Evolutionary conservation across 2,888 invertebrate species (phyloP), one percentile per base, ranked within the genome.

Genomic region (Synergus japonicus): DNA sequence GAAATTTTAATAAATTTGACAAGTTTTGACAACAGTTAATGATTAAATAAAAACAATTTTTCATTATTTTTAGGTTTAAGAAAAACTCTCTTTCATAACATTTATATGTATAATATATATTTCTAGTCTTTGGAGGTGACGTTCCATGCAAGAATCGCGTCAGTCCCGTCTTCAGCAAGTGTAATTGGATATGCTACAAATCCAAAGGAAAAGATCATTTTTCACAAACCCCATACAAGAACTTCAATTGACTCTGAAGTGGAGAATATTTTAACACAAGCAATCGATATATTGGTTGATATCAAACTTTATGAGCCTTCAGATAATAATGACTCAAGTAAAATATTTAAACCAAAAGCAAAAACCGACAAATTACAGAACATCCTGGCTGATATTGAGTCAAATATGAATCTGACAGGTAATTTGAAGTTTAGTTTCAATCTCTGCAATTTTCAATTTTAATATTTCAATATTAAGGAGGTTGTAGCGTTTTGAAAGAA

Each of bases 101-200:
- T 29, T 29, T 29, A 29, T 29, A 29, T 29, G 2, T 29, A 2
- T 29, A 22, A 29, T 29, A 29, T 29, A 29, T 29, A 29, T 29
- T 92, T 96, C 1, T 88, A 90, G 79, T 92, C 92, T 1, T 92
- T 98, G 79, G 98, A 99, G 91, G 93, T 93, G 0, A 96, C 96
- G 0, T 95, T 96, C 87, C 95, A 95, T 37, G 94, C 96, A 29
- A 95, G 95, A 81, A 95, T 97, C 41, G 94, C 95, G 0, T 96
- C 96, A 0, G 95, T 95, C 1, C 93, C 95, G 78, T 94, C 95
- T 78, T 87, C 94, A 37, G 93, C 93, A 15, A 91, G 93, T 87
- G 94, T 96, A 0, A 88, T 94, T 63, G 92, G 92, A n/a, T 93
- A 91, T 88, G 93, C 93, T 4, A 93, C 94, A 18, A 93, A 93